These are phyloP conservation scores for Enteromius argenteus DNA, from an alignment of 2,797 vertebrate species.

Conservation along the genomic window DNA sequence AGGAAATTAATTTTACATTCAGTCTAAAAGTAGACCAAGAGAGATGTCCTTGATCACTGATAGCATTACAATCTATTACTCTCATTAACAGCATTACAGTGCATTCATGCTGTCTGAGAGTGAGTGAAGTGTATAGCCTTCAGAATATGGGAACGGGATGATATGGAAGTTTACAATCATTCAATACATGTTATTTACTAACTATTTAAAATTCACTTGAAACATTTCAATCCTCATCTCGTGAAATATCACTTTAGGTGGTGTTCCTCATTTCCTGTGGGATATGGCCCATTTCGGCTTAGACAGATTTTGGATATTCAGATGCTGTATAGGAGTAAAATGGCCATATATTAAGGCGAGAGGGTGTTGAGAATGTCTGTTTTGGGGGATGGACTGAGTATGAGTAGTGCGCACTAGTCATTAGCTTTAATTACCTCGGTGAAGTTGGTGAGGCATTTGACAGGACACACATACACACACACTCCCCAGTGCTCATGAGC, in stretches of 20 bases:
- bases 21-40: not conserved
- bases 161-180: slow-evolving; percentile 19
- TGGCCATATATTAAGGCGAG: slow-evolving; percentile 13
- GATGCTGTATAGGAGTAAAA: not conserved
- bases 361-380: slow-evolving; percentile 23
- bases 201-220: not conserved
- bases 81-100: not conserved
- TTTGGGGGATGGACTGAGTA: not conserved
- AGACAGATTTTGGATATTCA: slow-evolving; percentile 7
- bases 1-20: not conserved
- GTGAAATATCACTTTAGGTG: not conserved
- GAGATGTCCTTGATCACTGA: not conserved
- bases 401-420: slow-evolving; percentile 31
- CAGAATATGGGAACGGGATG: not conserved
- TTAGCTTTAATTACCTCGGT: slow-evolving; percentile 52
- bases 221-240: not conserved
- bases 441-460: slow-evolving; percentile 30
- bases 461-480: slow-evolving; percentile 34
- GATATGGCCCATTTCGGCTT: not conserved
- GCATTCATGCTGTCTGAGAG: not conserved
- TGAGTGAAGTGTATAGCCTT: not conserved
- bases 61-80: not conserved
- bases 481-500: not conserved
- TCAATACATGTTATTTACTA: not conserved
- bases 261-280: not conserved